phyloP scores from a whole-genome alignment of 2,113 vertebrate genomes.

The Thamnophis sirtalis region DNA sequence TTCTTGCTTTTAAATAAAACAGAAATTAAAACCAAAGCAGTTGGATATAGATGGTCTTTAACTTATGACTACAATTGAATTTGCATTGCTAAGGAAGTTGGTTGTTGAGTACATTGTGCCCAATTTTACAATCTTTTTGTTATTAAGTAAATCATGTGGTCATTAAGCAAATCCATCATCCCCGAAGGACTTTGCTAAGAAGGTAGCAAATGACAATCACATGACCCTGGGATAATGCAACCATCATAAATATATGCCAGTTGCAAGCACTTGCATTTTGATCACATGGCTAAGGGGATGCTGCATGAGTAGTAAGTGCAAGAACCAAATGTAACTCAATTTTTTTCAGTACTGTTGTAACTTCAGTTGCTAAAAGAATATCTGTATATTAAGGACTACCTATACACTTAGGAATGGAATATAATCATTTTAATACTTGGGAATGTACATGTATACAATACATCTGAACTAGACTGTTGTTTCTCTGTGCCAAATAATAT shows the following conservation, averaged over 20 bases:
- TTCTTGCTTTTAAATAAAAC: background rate
- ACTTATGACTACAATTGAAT: background rate
- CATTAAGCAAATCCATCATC: background rate
- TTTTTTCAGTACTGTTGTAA: background rate
- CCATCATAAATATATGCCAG: background rate
- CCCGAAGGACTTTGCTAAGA: background rate
- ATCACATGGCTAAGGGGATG: background rate
- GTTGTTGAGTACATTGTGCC: background rate
- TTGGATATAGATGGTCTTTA: background rate
- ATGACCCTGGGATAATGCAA: background rate
- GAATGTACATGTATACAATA: too few relatives aligned
- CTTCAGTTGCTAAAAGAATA: background rate
- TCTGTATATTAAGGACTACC: background rate
- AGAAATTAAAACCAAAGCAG: background rate
- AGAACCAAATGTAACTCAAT: background rate
- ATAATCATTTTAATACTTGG: background rate
- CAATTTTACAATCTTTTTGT: background rate
- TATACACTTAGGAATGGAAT: background rate
- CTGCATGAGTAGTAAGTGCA: background rate
- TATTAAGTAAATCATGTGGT: background rate
- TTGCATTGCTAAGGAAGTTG: background rate
- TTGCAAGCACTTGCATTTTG: background rate
- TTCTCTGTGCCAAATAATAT: too few relatives aligned
- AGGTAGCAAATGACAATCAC: background rate
- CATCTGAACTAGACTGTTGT: too few relatives aligned